Evolutionary conservation across 2,113 vertebrate species (phyloP), one percentile per base, ranked within the genome.

Genomic region (Halcyon malimbica): DNA sequence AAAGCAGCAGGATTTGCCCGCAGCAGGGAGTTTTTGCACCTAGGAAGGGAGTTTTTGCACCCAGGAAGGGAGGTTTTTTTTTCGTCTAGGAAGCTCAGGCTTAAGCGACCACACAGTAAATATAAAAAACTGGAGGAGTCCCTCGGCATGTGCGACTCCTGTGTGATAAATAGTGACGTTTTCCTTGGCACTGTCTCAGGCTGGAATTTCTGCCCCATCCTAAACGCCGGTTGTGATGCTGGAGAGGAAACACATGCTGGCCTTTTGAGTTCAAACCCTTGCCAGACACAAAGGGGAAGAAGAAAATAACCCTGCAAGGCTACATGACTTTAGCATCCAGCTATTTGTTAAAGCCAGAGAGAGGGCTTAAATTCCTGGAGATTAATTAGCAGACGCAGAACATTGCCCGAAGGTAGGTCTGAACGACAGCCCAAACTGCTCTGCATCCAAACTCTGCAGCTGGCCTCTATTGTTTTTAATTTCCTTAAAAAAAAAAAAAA

Each of bases 331-430:
- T 76, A 97, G 96, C 95, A 96, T 95, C 96, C 95, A 97, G 91
- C 93, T 94, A 97, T 97, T 96, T 95, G 94, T 79, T 83, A 78
- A 83, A 50, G 76, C 2, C 2, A 88, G 54, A 84, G 94, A 86
- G 94, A 96, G 93, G 95, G 96, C 96, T 97, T 91, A 93, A 95
- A 97, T 98, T 97, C 97, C 96, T 95, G 93, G 76, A 93, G 94
- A 78, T 94, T 97, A 96, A 96, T 97, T 96, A 97, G 95, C 83
- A 64, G 91, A 84, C 18, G 12, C n/a, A 93, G 90, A 93, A 82
- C 81, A 71, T 79, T 83, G 90, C 93, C 89, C 2, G n/a, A 90
- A 93, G 93, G 93, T 91, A 77, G 91, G 80, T 89, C 96, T 96
- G 92, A 91, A 91, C 51, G 9, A 73, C 89, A 79, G 74, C 83